These are phyloP conservation scores for Agrochola circellaris DNA, from an alignment of 2,888 invertebrate species.

Conservation along the genomic window DNA sequence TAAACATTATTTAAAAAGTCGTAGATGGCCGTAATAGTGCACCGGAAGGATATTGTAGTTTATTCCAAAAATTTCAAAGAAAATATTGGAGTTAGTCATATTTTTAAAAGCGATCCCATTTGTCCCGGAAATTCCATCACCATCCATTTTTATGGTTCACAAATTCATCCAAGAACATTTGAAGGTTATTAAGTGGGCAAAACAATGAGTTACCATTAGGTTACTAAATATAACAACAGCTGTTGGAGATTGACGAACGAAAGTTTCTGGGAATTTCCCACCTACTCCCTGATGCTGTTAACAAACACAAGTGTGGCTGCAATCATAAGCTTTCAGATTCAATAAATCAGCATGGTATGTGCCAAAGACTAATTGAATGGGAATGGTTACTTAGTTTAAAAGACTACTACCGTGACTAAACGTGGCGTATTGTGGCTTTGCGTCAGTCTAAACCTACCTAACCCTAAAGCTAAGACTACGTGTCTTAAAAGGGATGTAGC, in stretches of 20 bases:
- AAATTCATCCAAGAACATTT: conserved; percentile 31
- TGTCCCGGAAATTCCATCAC: conserved; percentile 45
- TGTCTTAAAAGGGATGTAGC: not conserved
- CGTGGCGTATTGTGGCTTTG: not conserved
- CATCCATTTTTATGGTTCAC: conserved; percentile 44
- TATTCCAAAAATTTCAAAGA: conserved; percentile 20
- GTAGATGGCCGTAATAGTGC: no score
- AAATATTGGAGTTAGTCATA: conserved; percentile 4
- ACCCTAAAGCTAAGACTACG: not conserved
- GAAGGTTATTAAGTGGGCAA: conserved; percentile 21
- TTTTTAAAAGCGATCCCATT: conserved; percentile 10
- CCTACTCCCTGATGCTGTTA: conserved; percentile 6
- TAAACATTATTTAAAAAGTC: no score
- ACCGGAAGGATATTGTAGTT: conserved; percentile 7
- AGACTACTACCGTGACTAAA: not conserved
- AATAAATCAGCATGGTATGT: not conserved
- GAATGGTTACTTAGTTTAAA: not conserved
- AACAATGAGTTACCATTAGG: conserved; percentile 27
- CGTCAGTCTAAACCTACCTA: not conserved
- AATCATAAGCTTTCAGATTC: conserved; percentile 1
- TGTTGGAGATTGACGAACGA: conserved; percentile 31
- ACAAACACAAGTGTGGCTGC: conserved; percentile 14
- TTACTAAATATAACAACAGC: conserved; percentile 34
- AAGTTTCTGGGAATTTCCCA: conserved; percentile 41
- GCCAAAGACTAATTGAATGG: not conserved